A percentile compares a stretch with the other conserved stretches of the same genome.
Conservation (phyloP, 2,113 vertebrate species). For the Alethe castanea region DNA sequence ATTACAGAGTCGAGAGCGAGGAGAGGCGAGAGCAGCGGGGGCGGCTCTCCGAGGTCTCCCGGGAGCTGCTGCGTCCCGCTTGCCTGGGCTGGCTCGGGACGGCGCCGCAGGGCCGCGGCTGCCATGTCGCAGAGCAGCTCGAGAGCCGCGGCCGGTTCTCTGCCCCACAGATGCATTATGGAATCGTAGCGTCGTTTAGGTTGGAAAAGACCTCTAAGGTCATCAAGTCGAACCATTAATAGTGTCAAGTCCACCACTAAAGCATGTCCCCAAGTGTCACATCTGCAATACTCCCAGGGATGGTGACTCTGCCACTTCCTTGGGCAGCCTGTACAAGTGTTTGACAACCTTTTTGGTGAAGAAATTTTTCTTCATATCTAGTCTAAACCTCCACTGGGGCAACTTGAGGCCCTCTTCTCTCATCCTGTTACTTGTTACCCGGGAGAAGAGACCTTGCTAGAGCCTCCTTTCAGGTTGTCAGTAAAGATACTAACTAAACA, state of each 20-base stretch:
- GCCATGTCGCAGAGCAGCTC: not conserved
- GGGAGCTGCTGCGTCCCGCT: not conserved
- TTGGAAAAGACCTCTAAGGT: not conserved
- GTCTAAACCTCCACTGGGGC: not conserved
- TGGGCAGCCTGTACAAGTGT: not conserved
- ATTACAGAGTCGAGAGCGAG: too few relatives aligned
- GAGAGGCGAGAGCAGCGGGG: not conserved
- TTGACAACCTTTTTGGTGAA: too few relatives aligned
- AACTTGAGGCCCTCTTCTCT: not conserved
- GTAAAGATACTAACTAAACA: not conserved
- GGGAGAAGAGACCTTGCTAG: not conserved
- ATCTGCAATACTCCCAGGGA: too few relatives aligned
- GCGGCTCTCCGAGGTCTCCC: not conserved
- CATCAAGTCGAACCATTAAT: not conserved
- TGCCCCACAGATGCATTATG: rapidly evolving
- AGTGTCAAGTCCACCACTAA: not conserved
- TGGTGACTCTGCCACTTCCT: not conserved
- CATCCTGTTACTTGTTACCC: not conserved
- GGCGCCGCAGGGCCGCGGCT: not conserved
- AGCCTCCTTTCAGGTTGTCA: not conserved
- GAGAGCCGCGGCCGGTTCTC: not conserved
- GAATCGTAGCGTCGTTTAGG: not conserved
- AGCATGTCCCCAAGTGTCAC: not conserved
- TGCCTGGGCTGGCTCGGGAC: not conserved
- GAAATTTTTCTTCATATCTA: not conserved